These are phyloP conservation scores for Mesitornis unicolor DNA, from an alignment of 2,113 vertebrate species.

Conservation along the genomic window DNA sequence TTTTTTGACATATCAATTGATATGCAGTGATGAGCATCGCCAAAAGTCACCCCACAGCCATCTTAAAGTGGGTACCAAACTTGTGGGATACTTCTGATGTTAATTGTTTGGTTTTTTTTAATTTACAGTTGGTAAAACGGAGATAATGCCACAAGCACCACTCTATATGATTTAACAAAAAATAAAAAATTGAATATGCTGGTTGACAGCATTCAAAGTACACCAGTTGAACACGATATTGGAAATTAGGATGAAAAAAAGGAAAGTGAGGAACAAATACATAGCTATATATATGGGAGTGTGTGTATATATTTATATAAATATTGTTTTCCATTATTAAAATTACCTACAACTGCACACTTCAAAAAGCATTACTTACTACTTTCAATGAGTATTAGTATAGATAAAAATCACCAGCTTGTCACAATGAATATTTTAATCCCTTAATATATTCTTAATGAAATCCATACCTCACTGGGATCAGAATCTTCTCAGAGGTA, in stretches of 20 bases:
- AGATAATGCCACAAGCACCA: neutral
- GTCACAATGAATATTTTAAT: neutral
- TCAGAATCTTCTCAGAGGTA: neutral
- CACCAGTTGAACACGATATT: neutral
- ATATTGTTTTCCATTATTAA: neutral
- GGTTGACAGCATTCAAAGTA: neutral
- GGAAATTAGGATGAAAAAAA: neutral
- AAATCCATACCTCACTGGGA: neutral
- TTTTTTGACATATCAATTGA: neutral
- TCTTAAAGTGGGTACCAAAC: neutral
- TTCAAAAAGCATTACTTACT: neutral
- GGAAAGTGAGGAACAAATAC: neutral
- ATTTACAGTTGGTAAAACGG: neutral
- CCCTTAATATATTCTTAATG: neutral
- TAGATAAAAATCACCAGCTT: neutral
- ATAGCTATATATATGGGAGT: rapidly evolving
- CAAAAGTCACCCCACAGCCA: neutral
- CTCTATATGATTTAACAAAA: neutral
- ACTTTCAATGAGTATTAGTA: neutral
- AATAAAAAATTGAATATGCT: neutral
- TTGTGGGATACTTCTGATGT: neutral
- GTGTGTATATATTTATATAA: neutral
- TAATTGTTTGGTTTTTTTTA: neutral
- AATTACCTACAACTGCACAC: neutral
- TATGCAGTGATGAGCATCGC: neutral